Conservation (phyloP, 2,797 vertebrate genomes). For the Lithobates sylvaticus region DNA sequence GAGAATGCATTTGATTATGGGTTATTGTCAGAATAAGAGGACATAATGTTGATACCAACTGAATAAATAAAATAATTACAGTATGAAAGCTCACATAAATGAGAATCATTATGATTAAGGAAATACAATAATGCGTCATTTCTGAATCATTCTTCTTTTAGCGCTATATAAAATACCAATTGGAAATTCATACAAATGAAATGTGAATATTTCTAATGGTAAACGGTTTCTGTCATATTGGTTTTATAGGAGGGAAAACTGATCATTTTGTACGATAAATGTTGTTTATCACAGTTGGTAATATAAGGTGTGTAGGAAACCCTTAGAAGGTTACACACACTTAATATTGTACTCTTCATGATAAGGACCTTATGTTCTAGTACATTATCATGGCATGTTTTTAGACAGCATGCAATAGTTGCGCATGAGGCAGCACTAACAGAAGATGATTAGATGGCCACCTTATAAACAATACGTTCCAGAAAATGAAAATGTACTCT, state of each 20-base stretch:
- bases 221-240: neutral
- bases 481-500: too few relatives aligned
- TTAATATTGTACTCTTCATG: neutral
- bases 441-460: too few relatives aligned
- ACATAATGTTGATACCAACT: conserved; percentile 9
- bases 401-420: too few relatives aligned
- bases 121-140: conserved; percentile 24
- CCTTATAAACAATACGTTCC: too few relatives aligned
- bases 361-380: neutral
- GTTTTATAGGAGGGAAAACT: neutral
- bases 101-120: conserved; percentile 14
- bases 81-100: neutral
- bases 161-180: neutral
- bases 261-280: neutral
- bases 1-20: conserved; percentile 8
- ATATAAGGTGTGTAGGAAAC: neutral
- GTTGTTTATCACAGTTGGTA: neutral
- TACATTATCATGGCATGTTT: neutral
- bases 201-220: neutral
- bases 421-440: too few relatives aligned
- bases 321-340: too few relatives aligned
- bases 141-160: neutral
- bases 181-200: neutral
- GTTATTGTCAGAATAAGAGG: neutral
- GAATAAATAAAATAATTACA: conserved; percentile 34